Evolutionary conservation across 2,113 vertebrate genomes (phyloP), one percentile per base, ranked within the genome.

Genomic region (Chloroceryle aenea): DNA sequence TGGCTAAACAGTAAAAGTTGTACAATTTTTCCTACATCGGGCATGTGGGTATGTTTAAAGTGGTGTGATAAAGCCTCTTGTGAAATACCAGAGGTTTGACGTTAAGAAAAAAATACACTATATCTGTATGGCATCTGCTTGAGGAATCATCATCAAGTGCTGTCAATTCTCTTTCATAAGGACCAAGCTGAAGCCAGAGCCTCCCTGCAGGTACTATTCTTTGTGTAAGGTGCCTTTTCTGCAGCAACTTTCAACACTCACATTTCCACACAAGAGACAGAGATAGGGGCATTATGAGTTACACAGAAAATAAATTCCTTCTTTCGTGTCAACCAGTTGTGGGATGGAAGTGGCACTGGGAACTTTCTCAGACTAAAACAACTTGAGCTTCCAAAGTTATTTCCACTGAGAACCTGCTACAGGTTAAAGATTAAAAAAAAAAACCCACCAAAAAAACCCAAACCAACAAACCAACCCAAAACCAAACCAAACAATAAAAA

Each of bases 181-280:
- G 11, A 64, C 4, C 1, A 0, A 53, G 38, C 25, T 42, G 25
- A 97, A 67, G 74, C 10, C 42, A 45, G 13, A 7, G 26, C 5
- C 9, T 32, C 21, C 8, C 7, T 3, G 6, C 19, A 72, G n/a
- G 5, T 27, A 8, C 6, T 62, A 6, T 2, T 34, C 16, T 6
- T 77, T 73, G 45, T 27, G 7, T 12, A 50, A 55, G 22, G 14
- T 58, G 14, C 6, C 82, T 82, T 61, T 73, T 72, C 47, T 72
- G 34, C 32, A 78, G 26, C 14, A 53, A 66, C 36, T 50, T 85
- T 58, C 34, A 52, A 22, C 6, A 29, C 5, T 34, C 2, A 1
- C 0, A 1, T 40, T 90, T 68, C 27, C 0, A 0, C 14, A 53
- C 1, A 4, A 19, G 8, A 87, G 10, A 42, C 4, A 26, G 9